These are phyloP conservation scores for Phyllostomus hastatus DNA, from an alignment of 2,113 vertebrate species.

Conservation along the genomic window DNA sequence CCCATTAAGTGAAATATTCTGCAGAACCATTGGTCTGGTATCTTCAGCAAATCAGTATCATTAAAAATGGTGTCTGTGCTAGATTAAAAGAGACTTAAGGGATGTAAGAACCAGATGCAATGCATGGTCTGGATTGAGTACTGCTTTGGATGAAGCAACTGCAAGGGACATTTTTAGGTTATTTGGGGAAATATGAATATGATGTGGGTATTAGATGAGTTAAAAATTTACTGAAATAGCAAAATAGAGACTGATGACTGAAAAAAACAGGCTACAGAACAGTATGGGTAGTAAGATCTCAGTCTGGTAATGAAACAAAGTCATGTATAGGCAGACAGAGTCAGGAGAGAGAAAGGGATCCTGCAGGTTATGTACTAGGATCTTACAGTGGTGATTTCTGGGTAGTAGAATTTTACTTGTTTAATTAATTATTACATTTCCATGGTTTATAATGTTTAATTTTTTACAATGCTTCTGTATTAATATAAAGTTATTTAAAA, in stretches of 20 bases:
- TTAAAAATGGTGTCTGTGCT: constrained; percentile 11
- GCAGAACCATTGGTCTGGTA: background rate
- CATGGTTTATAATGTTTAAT: background rate
- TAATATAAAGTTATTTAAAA: background rate
- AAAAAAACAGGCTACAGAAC: background rate
- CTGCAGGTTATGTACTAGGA: background rate
- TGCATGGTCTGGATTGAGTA: background rate
- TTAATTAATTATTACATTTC: constrained; percentile 10
- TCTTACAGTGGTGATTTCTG: constrained; percentile 9
- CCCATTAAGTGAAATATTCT: background rate
- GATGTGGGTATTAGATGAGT: background rate
- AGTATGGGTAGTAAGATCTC: constrained; percentile 1
- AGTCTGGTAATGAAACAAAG: constrained; percentile 35
- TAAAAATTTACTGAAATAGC: constrained; percentile 37
- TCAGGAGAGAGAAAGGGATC: background rate
- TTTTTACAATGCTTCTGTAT: background rate
- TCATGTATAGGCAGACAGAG: background rate
- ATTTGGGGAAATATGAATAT: constrained; percentile 37
- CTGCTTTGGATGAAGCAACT: constrained; percentile 24
- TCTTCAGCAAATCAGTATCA: background rate
- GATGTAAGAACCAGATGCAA: background rate
- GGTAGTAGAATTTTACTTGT: background rate
- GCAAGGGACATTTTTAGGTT: constrained; percentile 21
- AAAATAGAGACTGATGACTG: constrained; percentile 26
- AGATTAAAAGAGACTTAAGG: constrained; percentile 37